Conservation (phyloP, 2,888 invertebrate genomes). For the Notodonta dromedarius region DNA sequence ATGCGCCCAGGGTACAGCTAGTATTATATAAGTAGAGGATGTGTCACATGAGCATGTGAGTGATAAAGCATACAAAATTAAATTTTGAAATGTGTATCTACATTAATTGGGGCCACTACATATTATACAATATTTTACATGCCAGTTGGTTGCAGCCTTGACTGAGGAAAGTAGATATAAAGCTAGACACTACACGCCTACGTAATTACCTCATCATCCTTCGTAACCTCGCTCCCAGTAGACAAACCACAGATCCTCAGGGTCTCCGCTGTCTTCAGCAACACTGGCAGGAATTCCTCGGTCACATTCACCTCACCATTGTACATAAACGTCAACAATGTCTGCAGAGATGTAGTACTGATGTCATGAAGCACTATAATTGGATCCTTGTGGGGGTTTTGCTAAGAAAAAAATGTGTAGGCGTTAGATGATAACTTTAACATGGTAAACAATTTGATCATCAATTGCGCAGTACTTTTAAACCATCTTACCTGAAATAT, state of each 20-base stretch:
- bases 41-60: too few species aligned
- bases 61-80: too few species aligned
- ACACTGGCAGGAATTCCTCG: conserved; percentile 87
- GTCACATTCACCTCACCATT: conserved; percentile 90
- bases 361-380: conserved; percentile 90
- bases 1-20: too few species aligned
- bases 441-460: conserved; percentile 18
- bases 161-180: too few species aligned
- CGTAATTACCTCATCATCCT: conserved; percentile 73
- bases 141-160: too few species aligned
- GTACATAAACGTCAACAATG: conserved; percentile 88
- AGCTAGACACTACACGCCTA: not conserved
- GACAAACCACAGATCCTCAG: conserved; percentile 88
- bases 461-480: conserved; percentile 3
- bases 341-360: conserved; percentile 86
- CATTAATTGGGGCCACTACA: too few species aligned
- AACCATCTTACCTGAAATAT: conserved; percentile 83
- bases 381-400: conserved; percentile 90
- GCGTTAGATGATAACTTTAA: conserved; percentile 53
- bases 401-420: conserved; percentile 81
- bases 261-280: conserved; percentile 88
- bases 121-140: too few species aligned
- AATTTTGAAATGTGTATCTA: too few species aligned
- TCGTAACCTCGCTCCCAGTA: conserved; percentile 76
- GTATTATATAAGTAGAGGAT: too few species aligned